Conservation (phyloP, 2,888 invertebrate species). For the Clostera curtula region DNA sequence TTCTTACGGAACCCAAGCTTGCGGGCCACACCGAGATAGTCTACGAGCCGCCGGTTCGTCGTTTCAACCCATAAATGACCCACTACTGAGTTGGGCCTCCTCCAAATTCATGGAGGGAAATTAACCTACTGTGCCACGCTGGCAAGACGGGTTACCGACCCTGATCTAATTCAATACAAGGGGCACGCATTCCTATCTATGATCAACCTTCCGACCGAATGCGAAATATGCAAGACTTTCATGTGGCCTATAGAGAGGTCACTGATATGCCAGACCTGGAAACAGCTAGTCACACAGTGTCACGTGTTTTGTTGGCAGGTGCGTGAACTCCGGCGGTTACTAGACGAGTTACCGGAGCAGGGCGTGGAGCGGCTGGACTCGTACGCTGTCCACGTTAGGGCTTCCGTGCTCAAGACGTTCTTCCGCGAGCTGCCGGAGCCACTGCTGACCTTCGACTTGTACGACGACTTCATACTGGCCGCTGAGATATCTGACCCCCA, state of each 20-base stretch:
- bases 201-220: constrained; percentile 96
- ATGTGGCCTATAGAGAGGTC: constrained; percentile 97
- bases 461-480: constrained; percentile 94
- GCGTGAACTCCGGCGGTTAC: constrained; percentile 81
- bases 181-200: constrained; percentile 92
- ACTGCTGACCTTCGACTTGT: constrained; percentile 92
- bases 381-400: constrained; percentile 92
- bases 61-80: no score
- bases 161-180: constrained; percentile 80
- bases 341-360: constrained; percentile 84
- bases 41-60: no score
- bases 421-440: constrained; percentile 96
- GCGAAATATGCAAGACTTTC: constrained; percentile 94
- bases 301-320: constrained; percentile 56
- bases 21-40: no score
- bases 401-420: constrained; percentile 91
- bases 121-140: no score
- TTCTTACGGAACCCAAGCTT: no score
- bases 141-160: no score
- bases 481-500: constrained; percentile 87
- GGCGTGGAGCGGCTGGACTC: constrained; percentile 82
- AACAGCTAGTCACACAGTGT: neutral
- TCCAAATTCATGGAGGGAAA: no score
- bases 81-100: no score
- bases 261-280: constrained; percentile 20